Percentiles rank a stretch among this genome's conserved stretches.
Evolutionary conservation across 2,888 invertebrate genomes (phyloP).

Genomic region (Ichneumoninae sp.): DNA sequence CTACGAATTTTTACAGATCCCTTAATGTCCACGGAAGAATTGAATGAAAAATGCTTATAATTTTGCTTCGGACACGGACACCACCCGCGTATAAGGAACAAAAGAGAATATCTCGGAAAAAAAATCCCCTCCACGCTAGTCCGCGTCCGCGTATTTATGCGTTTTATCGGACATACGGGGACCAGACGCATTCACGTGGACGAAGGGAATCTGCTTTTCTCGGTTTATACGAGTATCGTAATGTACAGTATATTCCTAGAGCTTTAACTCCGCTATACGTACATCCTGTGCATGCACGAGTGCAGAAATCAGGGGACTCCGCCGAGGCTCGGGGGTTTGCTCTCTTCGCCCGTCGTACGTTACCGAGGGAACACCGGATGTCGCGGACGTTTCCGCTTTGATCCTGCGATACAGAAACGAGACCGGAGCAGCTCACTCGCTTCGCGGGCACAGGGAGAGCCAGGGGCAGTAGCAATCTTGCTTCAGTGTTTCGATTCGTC

Average conservation of each 20-base stretch:
- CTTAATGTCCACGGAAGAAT: neutral
- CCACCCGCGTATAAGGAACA: neutral
- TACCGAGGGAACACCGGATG: slow-evolving; percentile 37
- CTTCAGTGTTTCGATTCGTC: slow-evolving; percentile 45
- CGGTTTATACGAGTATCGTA: slow-evolving; percentile 11
- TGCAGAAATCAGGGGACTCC: slow-evolving; percentile 43
- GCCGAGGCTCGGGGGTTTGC: slow-evolving; percentile 1
- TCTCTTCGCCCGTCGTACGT: slow-evolving; percentile 17
- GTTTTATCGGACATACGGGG: neutral
- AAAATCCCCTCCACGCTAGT: neutral
- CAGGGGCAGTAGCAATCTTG: slow-evolving; percentile 30
- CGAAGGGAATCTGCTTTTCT: slow-evolving; percentile 1
- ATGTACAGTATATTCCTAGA: neutral
- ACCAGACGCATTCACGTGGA: slow-evolving; percentile 1
- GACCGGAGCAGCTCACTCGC: slow-evolving; percentile 5
- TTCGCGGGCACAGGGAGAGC: neutral
- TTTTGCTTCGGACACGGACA: neutral
- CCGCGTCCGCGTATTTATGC: neutral
- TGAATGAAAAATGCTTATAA: neutral
- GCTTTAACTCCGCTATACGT: slow-evolving; percentile 21
- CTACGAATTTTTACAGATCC: neutral
- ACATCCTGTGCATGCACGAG: slow-evolving; percentile 26
- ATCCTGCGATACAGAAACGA: slow-evolving; percentile 60
- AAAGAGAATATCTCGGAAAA: neutral
- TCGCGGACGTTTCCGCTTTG: slow-evolving; percentile 61